Evolutionary conservation across 2,888 invertebrate genomes (phyloP).

Genomic region (Aromia moschata): DNA sequence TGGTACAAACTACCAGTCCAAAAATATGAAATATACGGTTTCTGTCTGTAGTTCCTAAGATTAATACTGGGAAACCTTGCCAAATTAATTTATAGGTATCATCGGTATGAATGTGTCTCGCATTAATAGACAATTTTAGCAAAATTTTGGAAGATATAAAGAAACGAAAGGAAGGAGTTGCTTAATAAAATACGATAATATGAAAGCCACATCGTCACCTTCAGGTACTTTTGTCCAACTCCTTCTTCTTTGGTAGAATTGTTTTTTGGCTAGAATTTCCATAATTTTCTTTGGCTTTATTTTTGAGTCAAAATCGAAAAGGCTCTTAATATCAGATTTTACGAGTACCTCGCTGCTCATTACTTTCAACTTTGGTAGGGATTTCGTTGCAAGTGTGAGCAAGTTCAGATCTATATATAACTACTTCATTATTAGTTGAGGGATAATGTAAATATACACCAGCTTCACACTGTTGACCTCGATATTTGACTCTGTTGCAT

Average conservation of each 20-base stretch:
- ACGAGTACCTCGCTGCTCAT: slow-evolving; percentile 18
- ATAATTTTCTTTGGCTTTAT: slow-evolving; percentile 33
- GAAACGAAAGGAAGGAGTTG: slow-evolving; percentile 3
- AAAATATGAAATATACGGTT: neutral
- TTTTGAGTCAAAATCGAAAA: slow-evolving; percentile 30
- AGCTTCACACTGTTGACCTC: slow-evolving; percentile 28
- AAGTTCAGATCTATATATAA: slow-evolving; percentile 30
- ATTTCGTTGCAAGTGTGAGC: slow-evolving; percentile 25
- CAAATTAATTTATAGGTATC: neutral
- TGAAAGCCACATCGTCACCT: slow-evolving; percentile 25
- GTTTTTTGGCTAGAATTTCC: slow-evolving; percentile 28
- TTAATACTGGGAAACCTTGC: neutral
- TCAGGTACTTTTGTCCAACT: slow-evolving; percentile 30
- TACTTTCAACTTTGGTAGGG: slow-evolving; percentile 12
- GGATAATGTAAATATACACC: slow-evolving; percentile 31
- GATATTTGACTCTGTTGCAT: slow-evolving; percentile 30
- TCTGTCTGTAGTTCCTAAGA: neutral
- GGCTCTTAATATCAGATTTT: slow-evolving; percentile 29
- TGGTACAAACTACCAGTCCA: neutral
- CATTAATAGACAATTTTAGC: neutral
- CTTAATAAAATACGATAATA: slow-evolving; percentile 22
- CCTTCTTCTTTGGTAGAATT: slow-evolving; percentile 24
- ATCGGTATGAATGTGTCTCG: slow-evolving; percentile 4
- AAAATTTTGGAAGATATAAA: neutral
- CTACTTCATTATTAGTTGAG: slow-evolving; percentile 10